Conservation (phyloP, 2,113 vertebrate genomes). For the Sceloporus tristichus region DNA sequence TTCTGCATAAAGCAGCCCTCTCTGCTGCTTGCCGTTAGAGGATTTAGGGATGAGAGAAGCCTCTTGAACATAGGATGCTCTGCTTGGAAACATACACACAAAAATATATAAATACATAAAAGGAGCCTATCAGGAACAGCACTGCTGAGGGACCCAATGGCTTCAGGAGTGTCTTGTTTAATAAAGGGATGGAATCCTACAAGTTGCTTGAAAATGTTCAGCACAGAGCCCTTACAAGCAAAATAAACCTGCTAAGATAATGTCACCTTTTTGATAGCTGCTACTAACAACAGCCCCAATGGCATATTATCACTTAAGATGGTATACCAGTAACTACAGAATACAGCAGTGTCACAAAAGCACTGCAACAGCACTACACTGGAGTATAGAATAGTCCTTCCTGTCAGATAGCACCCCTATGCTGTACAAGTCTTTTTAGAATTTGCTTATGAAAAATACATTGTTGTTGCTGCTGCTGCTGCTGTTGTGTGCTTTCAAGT, state of each 20-base stretch:
- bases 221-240: neutral
- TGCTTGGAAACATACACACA: conserved; percentile 48
- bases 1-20: neutral
- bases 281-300: conserved; percentile 2
- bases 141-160: fast-evolving
- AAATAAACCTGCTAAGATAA: conserved; percentile 4
- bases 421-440: neutral
- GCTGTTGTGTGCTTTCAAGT: no score
- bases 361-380: neutral
- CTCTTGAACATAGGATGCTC: conserved; percentile 52
- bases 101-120: conserved; percentile 2
- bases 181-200: conserved; percentile 1
- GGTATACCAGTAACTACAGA: neutral
- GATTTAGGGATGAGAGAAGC: conserved; percentile 60
- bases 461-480: no score
- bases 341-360: neutral
- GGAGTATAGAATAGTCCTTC: neutral
- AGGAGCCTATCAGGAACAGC: conserved; percentile 47
- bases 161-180: neutral
- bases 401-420: neutral
- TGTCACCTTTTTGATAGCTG: neutral
- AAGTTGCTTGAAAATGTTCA: conserved; percentile 37
- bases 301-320: conserved; percentile 10
- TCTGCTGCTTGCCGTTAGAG: conserved; percentile 31
- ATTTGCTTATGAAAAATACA: neutral